Percentiles rank a stretch among this genome's conserved stretches.
These are phyloP conservation scores for Sebastes kiyomatsui DNA, from an alignment of 2,797 vertebrate species.

Conservation along the genomic window DNA sequence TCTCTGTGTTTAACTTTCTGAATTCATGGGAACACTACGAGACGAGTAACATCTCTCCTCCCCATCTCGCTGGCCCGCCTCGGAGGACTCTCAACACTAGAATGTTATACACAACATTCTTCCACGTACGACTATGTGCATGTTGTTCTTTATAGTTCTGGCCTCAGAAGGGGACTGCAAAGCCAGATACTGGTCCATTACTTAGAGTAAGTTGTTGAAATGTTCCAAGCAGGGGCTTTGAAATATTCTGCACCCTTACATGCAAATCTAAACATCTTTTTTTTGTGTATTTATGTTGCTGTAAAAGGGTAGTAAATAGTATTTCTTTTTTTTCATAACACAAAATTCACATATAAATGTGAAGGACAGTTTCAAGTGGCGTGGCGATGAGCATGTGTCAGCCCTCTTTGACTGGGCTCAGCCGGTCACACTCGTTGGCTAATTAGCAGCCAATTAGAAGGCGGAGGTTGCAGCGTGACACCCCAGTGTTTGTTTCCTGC, in stretches of 20 bases:
- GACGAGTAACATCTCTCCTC: neutral
- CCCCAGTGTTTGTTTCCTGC: conserved; percentile 70
- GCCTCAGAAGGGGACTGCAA: conserved; percentile 2
- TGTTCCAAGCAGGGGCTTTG: conserved; percentile 1
- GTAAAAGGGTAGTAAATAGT: neutral
- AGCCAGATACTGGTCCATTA: conserved; percentile 31
- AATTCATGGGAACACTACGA: conserved; percentile 8
- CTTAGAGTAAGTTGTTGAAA: conserved; percentile 18
- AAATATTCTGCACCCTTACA: conserved; percentile 21
- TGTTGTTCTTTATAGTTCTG: conserved; percentile 27
- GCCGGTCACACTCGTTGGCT: conserved; percentile 52
- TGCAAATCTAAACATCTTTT: neutral
- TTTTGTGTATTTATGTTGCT: neutral
- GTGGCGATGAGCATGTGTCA: neutral
- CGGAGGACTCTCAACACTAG: conserved; percentile 29
- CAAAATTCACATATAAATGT: neutral
- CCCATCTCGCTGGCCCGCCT: neutral
- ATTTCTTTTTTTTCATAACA: neutral
- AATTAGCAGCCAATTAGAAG: conserved; percentile 77
- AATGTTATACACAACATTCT: conserved; percentile 50
- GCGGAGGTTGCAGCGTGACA: conserved; percentile 57
- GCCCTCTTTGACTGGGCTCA: neutral
- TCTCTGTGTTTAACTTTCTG: conserved; percentile 28
- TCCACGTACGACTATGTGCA: conserved; percentile 30
- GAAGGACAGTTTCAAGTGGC: neutral